phyloP scores from a whole-genome alignment of 2,888 invertebrate species.

The Isotomurus palustris region DNA sequence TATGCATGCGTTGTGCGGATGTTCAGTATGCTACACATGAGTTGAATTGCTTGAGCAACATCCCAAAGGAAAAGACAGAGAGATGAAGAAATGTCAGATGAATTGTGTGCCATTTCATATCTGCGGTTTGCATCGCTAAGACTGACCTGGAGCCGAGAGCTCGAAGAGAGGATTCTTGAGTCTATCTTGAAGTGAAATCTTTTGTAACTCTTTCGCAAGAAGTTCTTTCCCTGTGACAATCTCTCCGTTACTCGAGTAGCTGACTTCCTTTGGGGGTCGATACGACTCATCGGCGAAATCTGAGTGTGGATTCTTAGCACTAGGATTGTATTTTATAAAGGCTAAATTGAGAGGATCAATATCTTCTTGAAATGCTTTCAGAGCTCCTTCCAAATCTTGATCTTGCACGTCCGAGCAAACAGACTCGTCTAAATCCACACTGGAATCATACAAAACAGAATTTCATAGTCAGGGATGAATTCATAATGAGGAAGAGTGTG shows the following conservation, averaged over 20 bases:
- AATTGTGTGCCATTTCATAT: too few relatives aligned
- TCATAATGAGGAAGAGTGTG: too few relatives aligned
- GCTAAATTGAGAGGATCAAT: constrained; percentile 65
- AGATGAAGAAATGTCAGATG: too few relatives aligned
- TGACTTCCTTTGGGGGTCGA: constrained; percentile 59
- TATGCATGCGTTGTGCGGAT: too few relatives aligned
- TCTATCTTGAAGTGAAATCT: constrained; percentile 13
- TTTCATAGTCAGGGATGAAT: too few relatives aligned
- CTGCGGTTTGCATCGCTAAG: background rate
- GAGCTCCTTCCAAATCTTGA: constrained; percentile 56
- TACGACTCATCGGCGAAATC: constrained; percentile 77
- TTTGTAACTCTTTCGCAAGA: constrained; percentile 7
- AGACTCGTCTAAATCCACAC: constrained; percentile 53
- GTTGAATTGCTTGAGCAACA: too few relatives aligned
- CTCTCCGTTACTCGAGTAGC: constrained; percentile 19
- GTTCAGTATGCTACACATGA: too few relatives aligned
- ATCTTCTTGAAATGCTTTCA: constrained; percentile 57
- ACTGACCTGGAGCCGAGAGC: constrained; percentile 18
- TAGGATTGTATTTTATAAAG: constrained; percentile 73
- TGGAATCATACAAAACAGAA: constrained; percentile 47
- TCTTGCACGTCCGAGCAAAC: constrained; percentile 55
- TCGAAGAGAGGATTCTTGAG: constrained; percentile 28
- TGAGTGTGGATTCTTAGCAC: constrained; percentile 58
- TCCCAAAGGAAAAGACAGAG: too few relatives aligned
- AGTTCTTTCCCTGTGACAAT: constrained; percentile 25